Evolutionary conservation across 1,140 invertebrate genomes (phyloP), one percentile per base, ranked within the genome.

Genomic region (Harpegnathos saltator): DNA sequence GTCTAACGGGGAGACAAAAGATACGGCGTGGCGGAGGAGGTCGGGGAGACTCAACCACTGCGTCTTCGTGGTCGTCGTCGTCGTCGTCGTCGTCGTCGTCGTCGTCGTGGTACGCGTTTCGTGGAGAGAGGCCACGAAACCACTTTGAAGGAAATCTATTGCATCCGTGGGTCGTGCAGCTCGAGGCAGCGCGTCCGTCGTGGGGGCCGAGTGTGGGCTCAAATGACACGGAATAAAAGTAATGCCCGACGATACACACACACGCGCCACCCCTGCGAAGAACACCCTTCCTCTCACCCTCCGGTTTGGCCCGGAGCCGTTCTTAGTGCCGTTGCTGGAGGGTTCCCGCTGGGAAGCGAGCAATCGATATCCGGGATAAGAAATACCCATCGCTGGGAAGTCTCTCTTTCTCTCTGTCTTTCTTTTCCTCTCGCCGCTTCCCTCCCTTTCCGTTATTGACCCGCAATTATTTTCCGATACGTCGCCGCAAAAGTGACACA

Each of bases 161-260:
- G 92, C 90, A 83, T 89, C 85, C 91, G 86, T 84, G 83, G 85
- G 61, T 73, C 72, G 86, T 87, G 69, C n/a, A n/a, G 66, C 68
- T 66, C 61, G 78, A 82, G 75, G 80, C 62, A 54, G 62, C 75
- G 63, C 65, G 69, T n/a, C n/a, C n/a, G n/a, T n/a, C 65, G 48
- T 74, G 84, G 85, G 83, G 87, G 85, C 84, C 83, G 88, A 92
- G 89, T 92, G 94, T 93, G 91, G 91, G 92, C 93, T 94, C 92
- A 94, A 94, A 94, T 94, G 94, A 94, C 93, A 94, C 94, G 93
- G 92, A 94, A 94, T 94, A 94, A 94, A 94, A 94, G 94, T 94
- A 94, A 94, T 93, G 93, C 90, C 80, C 87, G 86, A 83, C 85
- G 87, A 89, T 89, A 91, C 88, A 89, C 81, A 90, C 86, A 19